Base-by-base conservation (phyloP, 2,113 vertebrate species). In the Entelurus aequoreus region DNA sequence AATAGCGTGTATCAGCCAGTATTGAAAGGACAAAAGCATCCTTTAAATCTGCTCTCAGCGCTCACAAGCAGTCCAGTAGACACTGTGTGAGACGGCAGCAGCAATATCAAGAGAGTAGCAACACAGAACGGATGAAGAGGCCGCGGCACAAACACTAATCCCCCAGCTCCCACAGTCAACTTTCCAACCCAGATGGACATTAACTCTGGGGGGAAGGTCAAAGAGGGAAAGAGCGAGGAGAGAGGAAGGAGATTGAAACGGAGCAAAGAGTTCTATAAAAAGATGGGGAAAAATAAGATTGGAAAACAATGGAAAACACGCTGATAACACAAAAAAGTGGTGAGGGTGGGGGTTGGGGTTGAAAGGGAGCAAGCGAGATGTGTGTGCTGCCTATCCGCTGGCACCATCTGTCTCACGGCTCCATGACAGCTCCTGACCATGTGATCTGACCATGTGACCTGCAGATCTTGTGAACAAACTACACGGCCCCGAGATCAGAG, bases 381-480 rank as follows among this genome's bases (percentile, higher is more conserved):
- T 68, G 63, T 69, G 79, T 66, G 71, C 76, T 69, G 63, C 48
- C 74, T 79, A 79, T 86, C 71, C 72, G 2, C 69, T 77, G 75
- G 69, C 84, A 87, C 81, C 85, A 87, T 85, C 81, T 87, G 84
- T 82, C 78, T 78, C 79, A 54, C 58, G 61, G 81, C 82, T 70
- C 64, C 60, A 74, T 84, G 82, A 81, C 80, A 77, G 73, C 68
- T 79, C 79, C 51, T 42, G 72, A 76, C 55, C 85, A 87, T 81
- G 81, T 88, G 86, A 88, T 64, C 63, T 13, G 13, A 46, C 57
- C 83, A 84, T 77, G 78, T 86, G 84, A 83, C 78, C 70, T 19
- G 10, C 48, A 12, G 52, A 71, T 68, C 81, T 71, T 54, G 68
- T 80, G 63, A 79, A 66, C 60, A 72, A 69, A 68, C 65, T 52